Base-by-base conservation (phyloP, 2,888 invertebrate species). In the Bugulina stolonifera region DNA sequence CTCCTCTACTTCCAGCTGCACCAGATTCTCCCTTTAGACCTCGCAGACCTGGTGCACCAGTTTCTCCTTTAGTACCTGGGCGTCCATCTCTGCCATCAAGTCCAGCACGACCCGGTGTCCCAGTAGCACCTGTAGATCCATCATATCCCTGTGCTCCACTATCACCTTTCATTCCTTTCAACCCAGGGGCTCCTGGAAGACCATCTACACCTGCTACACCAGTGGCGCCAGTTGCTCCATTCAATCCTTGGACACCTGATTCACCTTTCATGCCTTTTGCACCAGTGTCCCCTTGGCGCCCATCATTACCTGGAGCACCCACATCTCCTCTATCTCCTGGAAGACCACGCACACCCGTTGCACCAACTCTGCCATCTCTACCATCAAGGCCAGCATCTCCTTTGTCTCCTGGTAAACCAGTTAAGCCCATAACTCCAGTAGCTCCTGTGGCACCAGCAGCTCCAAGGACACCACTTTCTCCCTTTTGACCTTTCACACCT, bases 71-170 rank as follows among this genome's bases (percentile, higher is more conserved):
- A 5, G 23, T 5, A n/a, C 73, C 72, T n/a, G 57, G 25, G 29
- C 27, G n/a, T 1, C 72, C 73, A 52, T 23, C 55, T 10, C 18
- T 3, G 23, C 73, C 73, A 57, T 72, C 57, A 1, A 34, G 14
- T 1, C 73, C 73, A 27, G 71, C 35, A 1, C 32, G 27, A 23
- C 73, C 73, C 18, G 29, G 69, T 27, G 35, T n/a, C 32, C 73
- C 73, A 52, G 69, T 54, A 1, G 73, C 22, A 5, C 73, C 73
- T 25, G 43, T 70, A 5, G 70, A 2, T 29, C 75, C 75, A 18
- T 73, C 74, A 69, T 54, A 55, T 14, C 75, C 75, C 25, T 69
- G 69, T 32, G 27, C n/a, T 34, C 75, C 75, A 27, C 54, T 43
- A 32, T 43, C 57, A 3, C 73, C 73, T 10, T 22, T 23, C 1